Evolutionary conservation across 2,888 invertebrate genomes (phyloP).

Genomic region (Zygogramma bicolorata): DNA sequence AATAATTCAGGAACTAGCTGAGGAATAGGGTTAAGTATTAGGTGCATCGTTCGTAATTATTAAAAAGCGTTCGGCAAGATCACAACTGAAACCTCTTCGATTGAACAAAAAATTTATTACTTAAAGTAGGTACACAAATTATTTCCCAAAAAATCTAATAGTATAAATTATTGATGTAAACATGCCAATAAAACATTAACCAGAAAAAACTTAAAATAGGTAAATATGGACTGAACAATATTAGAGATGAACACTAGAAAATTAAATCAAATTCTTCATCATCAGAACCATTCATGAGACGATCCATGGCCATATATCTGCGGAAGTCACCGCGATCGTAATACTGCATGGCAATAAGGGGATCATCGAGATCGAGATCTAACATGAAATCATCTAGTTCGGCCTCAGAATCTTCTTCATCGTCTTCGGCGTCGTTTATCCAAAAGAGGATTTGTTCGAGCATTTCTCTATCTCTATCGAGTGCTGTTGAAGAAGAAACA

Average conservation of each 20-base stretch:
- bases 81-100: background rate
- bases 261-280: slow-evolving; percentile 7
- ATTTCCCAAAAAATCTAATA: background rate
- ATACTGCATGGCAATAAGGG: slow-evolving; percentile 47
- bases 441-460: slow-evolving; percentile 49
- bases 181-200: background rate
- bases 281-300: slow-evolving; percentile 25
- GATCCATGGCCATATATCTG: slow-evolving; percentile 45
- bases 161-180: slow-evolving; percentile 4
- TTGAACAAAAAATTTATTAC: background rate
- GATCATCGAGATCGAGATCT: slow-evolving; percentile 34
- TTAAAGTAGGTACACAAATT: background rate
- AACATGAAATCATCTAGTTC: slow-evolving; percentile 36
- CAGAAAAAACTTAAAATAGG: slow-evolving; percentile 1
- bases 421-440: slow-evolving; percentile 40
- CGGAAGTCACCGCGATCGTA: slow-evolving; percentile 47
- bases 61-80: background rate
- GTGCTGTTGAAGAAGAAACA: slow-evolving; percentile 1
- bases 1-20: too few species aligned
- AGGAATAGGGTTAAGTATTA: too few species aligned
- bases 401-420: slow-evolving; percentile 34
- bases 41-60: too few species aligned
- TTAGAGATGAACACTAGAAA: background rate
- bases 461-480: slow-evolving; percentile 37
- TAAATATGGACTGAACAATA: background rate